These are phyloP conservation scores for Sarcophaga caerulescens DNA, from an alignment of 2,888 invertebrate species.

Conservation along the genomic window DNA sequence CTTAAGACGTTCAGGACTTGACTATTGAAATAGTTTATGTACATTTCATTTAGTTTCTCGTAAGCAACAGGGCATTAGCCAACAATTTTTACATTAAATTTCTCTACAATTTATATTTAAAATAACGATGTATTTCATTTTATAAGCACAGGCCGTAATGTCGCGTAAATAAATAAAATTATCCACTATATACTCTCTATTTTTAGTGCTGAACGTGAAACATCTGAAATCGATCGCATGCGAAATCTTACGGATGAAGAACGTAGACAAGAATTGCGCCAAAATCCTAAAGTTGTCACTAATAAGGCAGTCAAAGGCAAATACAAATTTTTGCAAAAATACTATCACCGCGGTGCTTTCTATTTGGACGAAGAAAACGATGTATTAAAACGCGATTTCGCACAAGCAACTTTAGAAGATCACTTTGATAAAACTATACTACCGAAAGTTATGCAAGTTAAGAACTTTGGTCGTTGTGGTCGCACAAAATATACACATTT, in stretches of 20 bases:
- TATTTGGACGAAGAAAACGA: constrained; percentile 96
- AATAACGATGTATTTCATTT: no score
- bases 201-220: constrained; percentile 91
- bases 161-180: no score
- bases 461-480: constrained; percentile 99
- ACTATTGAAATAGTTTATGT: no score
- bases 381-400: constrained; percentile 95
- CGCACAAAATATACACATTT: constrained; percentile 99
- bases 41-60: no score
- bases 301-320: constrained; percentile 98
- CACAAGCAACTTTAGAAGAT: constrained; percentile 98
- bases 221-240: constrained; percentile 93
- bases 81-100: no score
- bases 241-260: constrained; percentile 98
- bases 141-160: no score
- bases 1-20: no score
- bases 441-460: constrained; percentile 99
- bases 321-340: constrained; percentile 99
- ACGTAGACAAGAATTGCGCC: constrained; percentile 91
- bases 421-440: constrained; percentile 99
- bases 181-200: neutral
- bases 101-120: no score
- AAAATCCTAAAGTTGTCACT: constrained; percentile 95
- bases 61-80: no score
- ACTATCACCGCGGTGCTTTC: constrained; percentile 99